phyloP scores from a whole-genome alignment of 2,888 invertebrate species.

The Hedychridium roseum region DNA sequence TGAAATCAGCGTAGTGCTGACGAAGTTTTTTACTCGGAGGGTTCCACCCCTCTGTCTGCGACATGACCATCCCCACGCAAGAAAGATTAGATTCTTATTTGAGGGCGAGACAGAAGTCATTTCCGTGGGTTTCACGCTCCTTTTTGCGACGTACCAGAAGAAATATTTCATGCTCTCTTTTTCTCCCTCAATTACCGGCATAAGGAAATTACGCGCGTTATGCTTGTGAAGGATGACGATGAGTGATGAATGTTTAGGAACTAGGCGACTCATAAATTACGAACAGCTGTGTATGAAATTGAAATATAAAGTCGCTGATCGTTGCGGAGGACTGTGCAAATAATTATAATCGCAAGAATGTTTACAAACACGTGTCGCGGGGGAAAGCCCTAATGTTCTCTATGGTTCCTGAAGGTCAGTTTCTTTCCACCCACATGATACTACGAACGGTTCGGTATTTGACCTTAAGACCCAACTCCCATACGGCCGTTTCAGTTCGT shows the following conservation, averaged over 20 bases:
- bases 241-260: too few relatives aligned
- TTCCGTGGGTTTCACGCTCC: conserved; percentile 3
- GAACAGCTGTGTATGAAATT: too few relatives aligned
- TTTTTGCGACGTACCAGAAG: conserved; percentile 7
- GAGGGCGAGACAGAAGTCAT: conserved; percentile 21
- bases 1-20: too few relatives aligned
- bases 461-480: conserved; percentile 22
- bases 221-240: too few relatives aligned
- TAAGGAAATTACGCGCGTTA: too few relatives aligned
- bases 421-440: conserved; percentile 13
- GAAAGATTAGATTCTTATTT: conserved; percentile 36
- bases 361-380: neutral
- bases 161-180: conserved; percentile 18
- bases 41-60: conserved; percentile 5
- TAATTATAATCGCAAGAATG: too few relatives aligned
- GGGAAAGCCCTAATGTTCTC: conserved; percentile 8
- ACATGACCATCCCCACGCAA: conserved; percentile 25
- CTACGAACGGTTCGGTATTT: conserved; percentile 21
- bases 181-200: too few relatives aligned
- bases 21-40: conserved; percentile 23
- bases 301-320: too few relatives aligned
- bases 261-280: too few relatives aligned
- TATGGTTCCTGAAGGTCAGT: conserved; percentile 5
- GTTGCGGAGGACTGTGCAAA: too few relatives aligned
- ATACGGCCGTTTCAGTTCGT: neutral